A percentile compares a stretch with the other conserved stretches of the same genome.
phyloP scores from a whole-genome alignment of 2,888 invertebrate genomes.

The Strigamia crassipes region DNA sequence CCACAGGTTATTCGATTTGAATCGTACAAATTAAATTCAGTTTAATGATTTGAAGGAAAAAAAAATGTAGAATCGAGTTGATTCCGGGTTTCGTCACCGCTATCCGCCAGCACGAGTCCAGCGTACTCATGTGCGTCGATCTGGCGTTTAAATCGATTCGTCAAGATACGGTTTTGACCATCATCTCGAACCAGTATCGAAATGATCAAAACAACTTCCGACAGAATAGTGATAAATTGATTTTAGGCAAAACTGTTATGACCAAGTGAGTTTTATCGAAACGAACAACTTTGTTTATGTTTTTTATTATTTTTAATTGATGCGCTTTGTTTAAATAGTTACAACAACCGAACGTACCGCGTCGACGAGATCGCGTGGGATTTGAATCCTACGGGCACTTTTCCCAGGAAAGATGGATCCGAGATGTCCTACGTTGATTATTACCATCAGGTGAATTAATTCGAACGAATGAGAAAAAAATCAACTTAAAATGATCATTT shows the following conservation, averaged over 20 bases:
- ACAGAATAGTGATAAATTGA: slow-evolving; percentile 45
- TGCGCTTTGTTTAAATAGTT: slow-evolving; percentile 52
- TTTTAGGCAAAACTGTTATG: slow-evolving; percentile 60
- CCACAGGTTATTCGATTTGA: neutral
- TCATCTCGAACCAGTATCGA: slow-evolving; percentile 44
- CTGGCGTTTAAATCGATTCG: slow-evolving; percentile 71
- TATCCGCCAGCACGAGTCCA: slow-evolving; percentile 78
- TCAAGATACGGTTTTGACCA: slow-evolving; percentile 69
- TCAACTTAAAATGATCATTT: too few species aligned
- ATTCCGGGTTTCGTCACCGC: slow-evolving; percentile 68
- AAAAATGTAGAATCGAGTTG: slow-evolving; percentile 56
- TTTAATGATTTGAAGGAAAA: too few species aligned
- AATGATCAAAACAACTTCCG: neutral
- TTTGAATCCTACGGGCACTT: slow-evolving; percentile 58
- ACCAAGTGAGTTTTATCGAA: slow-evolving; percentile 54
- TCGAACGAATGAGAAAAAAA: too few species aligned
- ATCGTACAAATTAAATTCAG: too few species aligned
- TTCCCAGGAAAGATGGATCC: slow-evolving; percentile 55
- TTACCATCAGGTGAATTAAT: slow-evolving; percentile 57
- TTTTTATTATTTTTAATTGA: too few species aligned
- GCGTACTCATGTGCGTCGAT: slow-evolving; percentile 79
- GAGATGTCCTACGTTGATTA: slow-evolving; percentile 58
- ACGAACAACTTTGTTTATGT: too few species aligned
- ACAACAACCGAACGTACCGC: slow-evolving; percentile 63
- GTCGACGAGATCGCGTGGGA: slow-evolving; percentile 61